Conservation (phyloP, 2,113 vertebrate genomes). For the Aplodontia rufa region DNA sequence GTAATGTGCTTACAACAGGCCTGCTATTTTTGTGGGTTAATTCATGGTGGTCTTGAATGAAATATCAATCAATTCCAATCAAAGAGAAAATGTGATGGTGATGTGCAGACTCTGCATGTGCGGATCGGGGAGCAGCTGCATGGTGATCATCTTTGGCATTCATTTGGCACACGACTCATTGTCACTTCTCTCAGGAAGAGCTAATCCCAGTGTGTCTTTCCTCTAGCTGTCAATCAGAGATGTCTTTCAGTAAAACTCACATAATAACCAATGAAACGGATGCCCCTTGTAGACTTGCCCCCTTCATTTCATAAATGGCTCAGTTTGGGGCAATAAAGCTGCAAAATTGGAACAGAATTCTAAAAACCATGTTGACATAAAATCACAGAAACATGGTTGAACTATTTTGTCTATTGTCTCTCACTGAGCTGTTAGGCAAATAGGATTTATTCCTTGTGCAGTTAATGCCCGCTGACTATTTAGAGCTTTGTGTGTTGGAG, state of each 20-base stretch:
- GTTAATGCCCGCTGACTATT: constrained; percentile 33
- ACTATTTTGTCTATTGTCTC: not conserved
- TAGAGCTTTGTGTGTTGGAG: constrained; percentile 26
- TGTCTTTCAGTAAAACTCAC: not conserved
- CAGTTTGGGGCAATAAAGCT: constrained; percentile 10
- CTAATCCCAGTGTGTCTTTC: not conserved
- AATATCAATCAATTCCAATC: constrained; percentile 38
- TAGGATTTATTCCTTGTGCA: constrained; percentile 45
- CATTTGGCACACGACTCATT: not conserved
- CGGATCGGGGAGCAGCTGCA: not conserved
- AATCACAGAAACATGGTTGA: not conserved
- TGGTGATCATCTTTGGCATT: not conserved
- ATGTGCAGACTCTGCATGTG: not conserved
- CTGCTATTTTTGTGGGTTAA: constrained; percentile 35
- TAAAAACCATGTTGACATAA: constrained; percentile 36
- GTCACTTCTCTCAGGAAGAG: not conserved
- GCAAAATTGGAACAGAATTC: constrained; percentile 21
- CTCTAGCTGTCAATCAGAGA: not conserved
- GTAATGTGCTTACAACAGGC: not conserved
- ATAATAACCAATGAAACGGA: not conserved
- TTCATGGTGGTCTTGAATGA: constrained; percentile 49
- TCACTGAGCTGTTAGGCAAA: constrained; percentile 54
- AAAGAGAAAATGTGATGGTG: constrained; percentile 8
- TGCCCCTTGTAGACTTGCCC: not conserved
- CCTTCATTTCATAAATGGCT: constrained; percentile 46